Base-by-base conservation (phyloP, 2,888 invertebrate genomes). In the Branchellion lobata region DNA sequence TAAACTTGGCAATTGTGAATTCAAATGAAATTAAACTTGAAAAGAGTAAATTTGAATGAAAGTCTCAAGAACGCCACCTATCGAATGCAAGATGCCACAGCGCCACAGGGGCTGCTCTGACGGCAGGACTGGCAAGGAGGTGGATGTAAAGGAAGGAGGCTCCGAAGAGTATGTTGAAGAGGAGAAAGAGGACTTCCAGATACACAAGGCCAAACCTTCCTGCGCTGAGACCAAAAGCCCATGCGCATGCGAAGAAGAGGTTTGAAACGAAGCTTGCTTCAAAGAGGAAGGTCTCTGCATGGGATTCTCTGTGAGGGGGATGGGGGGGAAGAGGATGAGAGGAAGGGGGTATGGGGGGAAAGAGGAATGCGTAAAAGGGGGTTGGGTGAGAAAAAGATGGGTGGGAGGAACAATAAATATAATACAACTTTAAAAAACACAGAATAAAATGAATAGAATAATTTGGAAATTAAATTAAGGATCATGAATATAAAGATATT, bases 201-300 rank as follows among this genome's bases (percentile, higher is more conserved):
- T 84, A 84, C 11, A 85, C 69, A 79, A 84, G 84, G 24, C 85
- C 85, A 61, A 85, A 85, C 51, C 83, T 83, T 51, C 85, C 84
- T 71, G 86, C 86, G 34, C 86, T 83, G 14, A 86, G 85, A 3
- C 86, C 87, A 69, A 86, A 85, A 21, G 86, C 84, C 87, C 87
- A 87, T 29, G 86, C 85, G 81, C 86, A 82, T 0, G 86, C 85
- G 1, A 86, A 83, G 24, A 57, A n/a, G 61, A 18, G 21, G 24
- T 8, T 57, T 8, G 18, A 47, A 47, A 8, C 47, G 18, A 18
- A 8, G 18, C 18, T 8, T 8, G 47, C 47, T 47, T 8, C 47
- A 47, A 47, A 8, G 18, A 14, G 8, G 47, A 14, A 14, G 8
- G 47, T 14, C 8, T 47, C 47, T 47, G 47, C n/a, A n/a, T n/a